Evolutionary conservation across 2,113 vertebrate species (phyloP).

Genomic region (Takifugu flavidus): DNA sequence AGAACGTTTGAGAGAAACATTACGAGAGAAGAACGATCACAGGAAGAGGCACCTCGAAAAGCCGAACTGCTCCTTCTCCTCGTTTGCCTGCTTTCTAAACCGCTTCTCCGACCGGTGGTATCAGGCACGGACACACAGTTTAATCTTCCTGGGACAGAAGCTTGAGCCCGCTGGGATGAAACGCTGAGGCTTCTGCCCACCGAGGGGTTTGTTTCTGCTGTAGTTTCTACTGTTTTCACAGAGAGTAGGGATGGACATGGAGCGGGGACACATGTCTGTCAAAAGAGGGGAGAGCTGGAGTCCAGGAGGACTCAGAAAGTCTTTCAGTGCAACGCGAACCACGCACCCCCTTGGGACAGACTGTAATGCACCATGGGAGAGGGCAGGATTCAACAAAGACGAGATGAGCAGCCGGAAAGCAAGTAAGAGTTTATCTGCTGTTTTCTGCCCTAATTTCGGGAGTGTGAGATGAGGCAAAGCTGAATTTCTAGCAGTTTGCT

Average conservation of each 20-base stretch:
- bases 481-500: constrained; percentile 18
- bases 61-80: constrained; percentile 12
- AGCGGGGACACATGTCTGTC: constrained; percentile 58
- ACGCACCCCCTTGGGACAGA: constrained; percentile 40
- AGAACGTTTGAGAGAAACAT: constrained; percentile 42
- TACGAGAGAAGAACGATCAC: constrained; percentile 20
- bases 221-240: constrained; percentile 5
- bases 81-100: constrained; percentile 6
- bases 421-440: constrained; percentile 69
- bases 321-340: constrained; percentile 50
- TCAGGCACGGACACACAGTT: constrained; percentile 31
- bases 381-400: constrained; percentile 59
- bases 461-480: background rate
- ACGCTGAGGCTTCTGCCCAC: constrained; percentile 1
- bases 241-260: constrained; percentile 51
- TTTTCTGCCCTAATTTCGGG: constrained; percentile 23
- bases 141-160: constrained; percentile 15
- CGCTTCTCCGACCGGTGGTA: constrained; percentile 15
- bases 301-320: constrained; percentile 57
- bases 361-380: constrained; percentile 60
- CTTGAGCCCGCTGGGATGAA: constrained; percentile 28
- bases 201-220: constrained; percentile 16
- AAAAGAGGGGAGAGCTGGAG: constrained; percentile 73
- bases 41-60: constrained; percentile 33
- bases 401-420: constrained; percentile 67